A percentile compares a stretch with the other conserved stretches of the same genome.
These are phyloP conservation scores for Amphipoea oculea DNA, from an alignment of 2,888 invertebrate genomes.

Conservation along the genomic window DNA sequence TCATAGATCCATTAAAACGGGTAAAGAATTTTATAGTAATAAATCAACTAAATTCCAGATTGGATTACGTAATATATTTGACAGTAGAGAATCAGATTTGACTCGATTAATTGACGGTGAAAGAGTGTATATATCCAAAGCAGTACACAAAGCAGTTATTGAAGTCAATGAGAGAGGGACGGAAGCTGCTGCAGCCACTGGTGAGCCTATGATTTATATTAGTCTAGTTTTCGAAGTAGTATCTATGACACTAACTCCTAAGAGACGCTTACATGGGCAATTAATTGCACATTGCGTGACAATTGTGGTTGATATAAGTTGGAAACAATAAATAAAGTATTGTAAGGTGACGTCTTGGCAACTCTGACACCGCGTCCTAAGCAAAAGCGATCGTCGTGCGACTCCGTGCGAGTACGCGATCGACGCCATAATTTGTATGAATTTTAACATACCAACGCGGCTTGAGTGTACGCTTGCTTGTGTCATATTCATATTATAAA, in stretches of 20 bases:
- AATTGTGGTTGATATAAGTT: background rate
- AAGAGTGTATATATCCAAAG: conserved; percentile 90
- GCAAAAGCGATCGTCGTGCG: no score
- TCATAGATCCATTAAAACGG: background rate
- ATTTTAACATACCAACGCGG: no score
- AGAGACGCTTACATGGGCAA: background rate
- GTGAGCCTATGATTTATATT: conserved; percentile 83
- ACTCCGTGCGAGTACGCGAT: no score
- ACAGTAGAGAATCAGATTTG: conserved; percentile 83
- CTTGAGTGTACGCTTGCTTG: no score
- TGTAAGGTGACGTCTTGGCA: background rate
- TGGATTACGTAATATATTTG: conserved; percentile 92
- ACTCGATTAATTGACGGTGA: conserved; percentile 87
- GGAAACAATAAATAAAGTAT: background rate
- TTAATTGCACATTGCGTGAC: background rate
- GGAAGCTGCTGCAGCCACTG: conserved; percentile 94
- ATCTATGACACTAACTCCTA: background rate
- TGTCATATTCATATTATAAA: no score
- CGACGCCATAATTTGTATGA: no score
- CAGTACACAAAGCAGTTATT: conserved; percentile 94
- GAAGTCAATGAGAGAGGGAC: conserved; percentile 95
- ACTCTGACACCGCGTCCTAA: background rate
- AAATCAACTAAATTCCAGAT: conserved; percentile 85
- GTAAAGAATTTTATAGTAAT: no score
- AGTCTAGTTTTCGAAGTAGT: background rate